Base-by-base conservation (phyloP, 2,113 vertebrate species). In the Phoenicopterus ruber region DNA sequence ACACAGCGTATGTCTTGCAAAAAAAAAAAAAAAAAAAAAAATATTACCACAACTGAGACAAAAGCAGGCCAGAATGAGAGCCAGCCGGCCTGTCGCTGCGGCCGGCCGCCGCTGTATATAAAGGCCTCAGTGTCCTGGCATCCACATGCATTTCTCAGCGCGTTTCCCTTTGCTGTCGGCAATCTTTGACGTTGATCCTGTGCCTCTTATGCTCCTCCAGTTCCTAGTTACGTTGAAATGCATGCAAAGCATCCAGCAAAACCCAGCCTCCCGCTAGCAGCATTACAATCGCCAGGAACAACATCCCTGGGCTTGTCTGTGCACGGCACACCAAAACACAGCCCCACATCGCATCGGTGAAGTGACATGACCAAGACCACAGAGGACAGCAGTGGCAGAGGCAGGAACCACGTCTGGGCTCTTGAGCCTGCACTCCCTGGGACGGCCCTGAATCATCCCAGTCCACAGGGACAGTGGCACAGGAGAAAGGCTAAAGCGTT, bases 1-100 rank as follows among this genome's bases (percentile, higher is more conserved):
- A 28, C 15, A 21, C 11, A 19, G 47, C 5, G 4, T 2, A 2
- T 3, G 17, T 34, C 71, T 52, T 26, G 4, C 4, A 5, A 40
- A 44, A n/a, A 65, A 31, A 69, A 65, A 29, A 20, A 47, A n/a
- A n/a, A 10, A 25, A 49, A 18, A 9, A 40, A 38, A n/a, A n/a
- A n/a, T n/a, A n/a, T n/a, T n/a, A n/a, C n/a, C n/a, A n/a, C 46
- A 74, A 26, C 1, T 34, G 22, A 58, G 44, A 61, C 15, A 4
- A 86, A 92, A 40, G 1, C 13, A 54, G 59, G 14, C 9, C 49
- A 69, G 44, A 55, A 62, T 0, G 15, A 50, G 29, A 71, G 42
- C 13, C 15, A n/a, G n/a, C 13, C 54, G 63, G 10, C 4, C 28
- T 42, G 22, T 31, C 26, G 9, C 57, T 69, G 32, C 2, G 1